Evolutionary conservation across 2,113 vertebrate species (phyloP).

Genomic region (Aptenodytes patagonicus): DNA sequence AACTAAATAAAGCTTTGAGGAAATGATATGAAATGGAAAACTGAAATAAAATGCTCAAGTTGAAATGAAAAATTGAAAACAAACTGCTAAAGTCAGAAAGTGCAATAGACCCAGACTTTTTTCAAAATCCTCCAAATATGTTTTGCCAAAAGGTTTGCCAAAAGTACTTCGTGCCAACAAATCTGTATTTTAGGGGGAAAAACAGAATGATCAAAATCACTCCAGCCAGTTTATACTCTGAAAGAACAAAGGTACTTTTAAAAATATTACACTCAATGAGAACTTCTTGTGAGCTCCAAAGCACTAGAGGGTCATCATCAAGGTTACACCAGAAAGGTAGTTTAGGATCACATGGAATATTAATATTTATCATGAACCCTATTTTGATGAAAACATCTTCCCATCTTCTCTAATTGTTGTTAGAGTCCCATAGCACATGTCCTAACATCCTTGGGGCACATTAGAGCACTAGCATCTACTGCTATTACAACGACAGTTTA

Average conservation of each 20-base stretch:
- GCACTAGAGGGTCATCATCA: background rate
- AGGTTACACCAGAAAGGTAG: background rate
- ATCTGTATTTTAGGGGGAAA: background rate
- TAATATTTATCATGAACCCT: background rate
- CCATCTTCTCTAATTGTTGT: background rate
- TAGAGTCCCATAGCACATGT: background rate
- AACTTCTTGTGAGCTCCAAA: background rate
- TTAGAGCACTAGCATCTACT: background rate
- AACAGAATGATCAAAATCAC: background rate
- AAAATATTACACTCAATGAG: background rate
- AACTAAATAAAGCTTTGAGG: background rate
- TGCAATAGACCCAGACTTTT: background rate
- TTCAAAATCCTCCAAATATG: background rate
- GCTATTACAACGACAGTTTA: background rate
- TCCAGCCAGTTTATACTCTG: background rate
- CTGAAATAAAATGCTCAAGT: background rate
- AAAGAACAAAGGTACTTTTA: background rate
- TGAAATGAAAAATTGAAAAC: background rate
- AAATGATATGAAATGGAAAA: background rate
- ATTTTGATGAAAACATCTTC: slow-evolving; percentile 3
- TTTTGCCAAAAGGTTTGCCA: background rate
- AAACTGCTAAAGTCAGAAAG: background rate
- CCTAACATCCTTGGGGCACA: background rate
- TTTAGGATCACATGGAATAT: background rate
- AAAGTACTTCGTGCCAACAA: background rate